phyloP scores from a whole-genome alignment of 2,797 vertebrate genomes.

The Propithecus deckenii region DNA sequence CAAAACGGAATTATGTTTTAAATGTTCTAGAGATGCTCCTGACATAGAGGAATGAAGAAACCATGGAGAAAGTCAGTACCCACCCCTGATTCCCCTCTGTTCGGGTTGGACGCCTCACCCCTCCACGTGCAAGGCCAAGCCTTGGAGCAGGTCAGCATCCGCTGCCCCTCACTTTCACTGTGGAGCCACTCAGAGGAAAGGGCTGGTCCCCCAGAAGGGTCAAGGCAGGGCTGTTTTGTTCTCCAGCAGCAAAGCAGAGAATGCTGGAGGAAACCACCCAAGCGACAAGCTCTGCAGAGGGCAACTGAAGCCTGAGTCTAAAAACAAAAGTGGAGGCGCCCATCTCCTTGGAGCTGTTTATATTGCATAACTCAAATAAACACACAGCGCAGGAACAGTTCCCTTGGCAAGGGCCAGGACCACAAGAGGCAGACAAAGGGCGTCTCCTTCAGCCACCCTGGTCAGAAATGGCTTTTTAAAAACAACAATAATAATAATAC shows the following conservation, averaged over 20 bases:
- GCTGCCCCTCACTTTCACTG: background rate
- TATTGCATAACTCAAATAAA: constrained; percentile 66
- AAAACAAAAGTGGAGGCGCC: constrained; percentile 32
- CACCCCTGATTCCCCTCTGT: background rate
- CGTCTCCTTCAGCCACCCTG: background rate
- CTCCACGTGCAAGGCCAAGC: background rate
- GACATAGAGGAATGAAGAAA: background rate
- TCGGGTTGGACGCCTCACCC: rapidly evolving
- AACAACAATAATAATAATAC: background rate
- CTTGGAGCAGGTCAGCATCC: background rate
- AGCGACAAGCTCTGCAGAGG: background rate
- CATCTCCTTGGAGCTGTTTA: constrained; percentile 77
- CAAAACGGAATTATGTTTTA: background rate
- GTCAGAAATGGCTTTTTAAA: background rate
- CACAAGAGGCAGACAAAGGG: constrained; percentile 10
- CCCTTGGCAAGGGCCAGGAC: background rate
- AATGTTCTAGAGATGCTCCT: background rate
- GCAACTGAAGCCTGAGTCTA: background rate
- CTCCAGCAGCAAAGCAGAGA: constrained; percentile 29
- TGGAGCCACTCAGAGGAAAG: background rate
- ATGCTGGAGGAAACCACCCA: constrained; percentile 28
- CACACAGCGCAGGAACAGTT: background rate
- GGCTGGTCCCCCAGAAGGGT: background rate
- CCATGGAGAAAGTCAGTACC: background rate
- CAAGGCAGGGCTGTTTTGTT: constrained; percentile 52